Evolutionary conservation across 2,888 invertebrate species (phyloP).

Genomic region (Caenorhabditis sinica): DNA sequence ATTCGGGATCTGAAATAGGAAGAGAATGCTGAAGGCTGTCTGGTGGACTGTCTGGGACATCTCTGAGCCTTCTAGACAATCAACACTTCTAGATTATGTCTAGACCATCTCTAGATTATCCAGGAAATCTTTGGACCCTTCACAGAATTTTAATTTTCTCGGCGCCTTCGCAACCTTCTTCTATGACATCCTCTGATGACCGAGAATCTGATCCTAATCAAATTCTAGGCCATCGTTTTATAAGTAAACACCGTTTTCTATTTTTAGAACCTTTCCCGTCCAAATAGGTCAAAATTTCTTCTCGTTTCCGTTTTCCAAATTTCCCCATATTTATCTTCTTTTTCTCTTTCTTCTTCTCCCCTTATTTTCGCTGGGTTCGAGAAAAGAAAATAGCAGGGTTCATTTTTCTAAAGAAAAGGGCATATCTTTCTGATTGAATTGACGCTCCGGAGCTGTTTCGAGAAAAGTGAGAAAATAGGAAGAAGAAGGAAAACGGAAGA

Average conservation of each 20-base stretch:
- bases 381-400: not conserved
- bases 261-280: not conserved
- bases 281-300: not conserved
- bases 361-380: too few relatives aligned
- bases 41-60: too few relatives aligned
- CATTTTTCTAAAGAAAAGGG: not conserved
- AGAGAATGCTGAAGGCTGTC: not conserved
- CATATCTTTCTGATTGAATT: conserved; percentile 30
- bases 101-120: too few relatives aligned
- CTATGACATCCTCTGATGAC: too few relatives aligned
- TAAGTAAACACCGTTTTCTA: not conserved
- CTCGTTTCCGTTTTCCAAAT: not conserved
- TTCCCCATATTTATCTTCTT: not conserved
- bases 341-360: too few relatives aligned
- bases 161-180: too few relatives aligned
- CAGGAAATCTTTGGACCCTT: too few relatives aligned
- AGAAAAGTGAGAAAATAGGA: not conserved
- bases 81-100: too few relatives aligned
- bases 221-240: not conserved
- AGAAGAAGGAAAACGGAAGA: conserved; percentile 9
- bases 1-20: conserved; percentile 64
- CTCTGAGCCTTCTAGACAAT: too few relatives aligned
- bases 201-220: not conserved
- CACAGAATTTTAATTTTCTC: too few relatives aligned
- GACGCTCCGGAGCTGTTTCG: not conserved